Evolutionary conservation across 2,797 vertebrate genomes (phyloP).

Genomic region (Manis javanica): DNA sequence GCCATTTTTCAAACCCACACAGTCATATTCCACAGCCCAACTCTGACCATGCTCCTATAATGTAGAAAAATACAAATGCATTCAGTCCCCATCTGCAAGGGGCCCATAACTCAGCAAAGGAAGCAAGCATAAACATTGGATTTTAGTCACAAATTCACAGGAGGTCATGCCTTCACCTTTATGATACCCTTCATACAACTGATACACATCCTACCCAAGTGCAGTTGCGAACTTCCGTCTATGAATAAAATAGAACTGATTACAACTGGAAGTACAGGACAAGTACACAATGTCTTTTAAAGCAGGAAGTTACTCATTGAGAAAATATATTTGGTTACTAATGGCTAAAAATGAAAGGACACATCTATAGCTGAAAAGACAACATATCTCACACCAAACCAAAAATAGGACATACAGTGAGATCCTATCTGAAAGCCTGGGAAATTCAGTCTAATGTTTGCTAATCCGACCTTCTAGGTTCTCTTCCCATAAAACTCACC

Average conservation of each 20-base stretch:
- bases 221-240: neutral
- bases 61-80: neutral
- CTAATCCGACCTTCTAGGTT: constrained; percentile 21
- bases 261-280: neutral
- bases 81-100: neutral
- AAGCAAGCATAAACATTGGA: neutral
- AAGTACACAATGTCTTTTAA: neutral
- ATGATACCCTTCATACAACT: neutral
- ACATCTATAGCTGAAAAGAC: neutral
- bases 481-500: constrained; percentile 1
- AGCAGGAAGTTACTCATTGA: neutral
- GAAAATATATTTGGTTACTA: neutral
- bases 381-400: neutral
- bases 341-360: neutral
- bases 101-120: neutral
- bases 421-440: neutral
- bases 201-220: neutral
- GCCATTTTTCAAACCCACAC: neutral
- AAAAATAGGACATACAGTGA: constrained; percentile 15
- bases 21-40: neutral
- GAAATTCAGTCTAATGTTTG: neutral
- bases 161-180: neutral
- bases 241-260: neutral
- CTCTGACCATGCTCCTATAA: neutral
- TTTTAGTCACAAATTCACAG: neutral